phyloP scores from a whole-genome alignment of 2,797 vertebrate species.

The Sebastes elongatus region DNA sequence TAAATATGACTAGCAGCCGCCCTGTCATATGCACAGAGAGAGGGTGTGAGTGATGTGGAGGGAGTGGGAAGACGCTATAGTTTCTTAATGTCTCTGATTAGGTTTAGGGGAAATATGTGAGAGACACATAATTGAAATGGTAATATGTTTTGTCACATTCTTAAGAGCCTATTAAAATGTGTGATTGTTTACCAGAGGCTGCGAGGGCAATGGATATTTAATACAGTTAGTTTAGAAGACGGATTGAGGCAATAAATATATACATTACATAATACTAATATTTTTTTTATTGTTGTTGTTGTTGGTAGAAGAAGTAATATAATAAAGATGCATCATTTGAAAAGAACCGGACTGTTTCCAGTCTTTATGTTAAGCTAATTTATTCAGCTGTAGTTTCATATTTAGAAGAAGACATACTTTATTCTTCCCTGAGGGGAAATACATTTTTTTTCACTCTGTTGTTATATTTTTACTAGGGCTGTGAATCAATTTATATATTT shows the following conservation, averaged over 20 bases:
- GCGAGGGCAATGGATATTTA: conserved; percentile 33
- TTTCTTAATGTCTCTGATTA: conserved; percentile 59
- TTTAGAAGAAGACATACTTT: neutral
- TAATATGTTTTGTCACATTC: conserved; percentile 49
- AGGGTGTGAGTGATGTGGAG: conserved; percentile 41
- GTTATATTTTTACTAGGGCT: too few species aligned
- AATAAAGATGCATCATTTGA: neutral
- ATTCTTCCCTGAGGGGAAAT: too few species aligned
- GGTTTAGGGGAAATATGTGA: conserved; percentile 32
- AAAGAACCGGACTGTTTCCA: neutral
- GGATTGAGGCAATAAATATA: conserved; percentile 11
- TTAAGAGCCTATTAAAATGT: conserved; percentile 57
- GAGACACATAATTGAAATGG: conserved; percentile 56
- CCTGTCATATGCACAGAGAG: conserved; percentile 18
- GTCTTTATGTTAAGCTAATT: neutral
- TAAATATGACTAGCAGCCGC: conserved; percentile 43
- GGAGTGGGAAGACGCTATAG: conserved; percentile 23
- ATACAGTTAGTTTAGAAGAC: conserved; percentile 27
- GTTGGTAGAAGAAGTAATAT: neutral
- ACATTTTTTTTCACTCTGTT: too few species aligned
- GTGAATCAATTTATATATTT: too few species aligned
- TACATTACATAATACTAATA: neutral
- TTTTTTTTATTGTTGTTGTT: neutral
- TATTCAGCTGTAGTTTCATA: neutral
- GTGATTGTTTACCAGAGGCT: conserved; percentile 49